Percentiles rank a stretch among this genome's conserved stretches.
Evolutionary conservation across 2,113 vertebrate species (phyloP).

Genomic region (Phrynosoma platyrhinos): DNA sequence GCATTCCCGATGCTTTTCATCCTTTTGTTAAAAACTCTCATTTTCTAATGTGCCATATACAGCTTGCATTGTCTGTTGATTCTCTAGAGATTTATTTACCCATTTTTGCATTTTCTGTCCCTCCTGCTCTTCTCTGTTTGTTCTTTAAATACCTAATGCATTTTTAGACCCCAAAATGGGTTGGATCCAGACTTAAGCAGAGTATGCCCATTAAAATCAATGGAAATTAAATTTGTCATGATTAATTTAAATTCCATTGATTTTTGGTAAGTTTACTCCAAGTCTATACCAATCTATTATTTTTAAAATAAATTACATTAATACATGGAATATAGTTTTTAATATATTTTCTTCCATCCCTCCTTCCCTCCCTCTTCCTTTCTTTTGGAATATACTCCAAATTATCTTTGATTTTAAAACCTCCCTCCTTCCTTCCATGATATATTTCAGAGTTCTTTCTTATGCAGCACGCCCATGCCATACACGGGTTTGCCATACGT

Average conservation of each 20-base stretch:
- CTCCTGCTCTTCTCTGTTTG: neutral
- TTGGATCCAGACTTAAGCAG: neutral
- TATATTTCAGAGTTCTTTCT: too few species aligned
- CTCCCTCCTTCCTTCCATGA: too few species aligned
- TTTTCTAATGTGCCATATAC: neutral
- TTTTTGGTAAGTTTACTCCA: neutral
- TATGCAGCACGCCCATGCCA: too few species aligned
- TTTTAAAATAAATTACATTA: too few species aligned
- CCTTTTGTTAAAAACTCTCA: constrained; percentile 2
- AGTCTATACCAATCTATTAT: neutral
- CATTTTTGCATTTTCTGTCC: neutral
- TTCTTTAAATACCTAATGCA: constrained; percentile 1
- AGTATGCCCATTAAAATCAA: neutral
- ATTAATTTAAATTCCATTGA: neutral
- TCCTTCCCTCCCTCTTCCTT: neutral
- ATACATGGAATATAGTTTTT: neutral
- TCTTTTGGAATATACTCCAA: neutral
- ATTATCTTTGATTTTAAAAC: neutral
- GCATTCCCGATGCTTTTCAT: neutral
- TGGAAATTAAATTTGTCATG: neutral
- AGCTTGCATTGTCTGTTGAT: neutral
- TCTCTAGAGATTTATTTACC: constrained; percentile 3
- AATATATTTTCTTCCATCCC: neutral
- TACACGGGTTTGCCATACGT: too few species aligned
- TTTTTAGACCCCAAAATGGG: neutral